Base-by-base conservation (phyloP, 2,888 invertebrate genomes). In the Drymonia ruficornis region DNA sequence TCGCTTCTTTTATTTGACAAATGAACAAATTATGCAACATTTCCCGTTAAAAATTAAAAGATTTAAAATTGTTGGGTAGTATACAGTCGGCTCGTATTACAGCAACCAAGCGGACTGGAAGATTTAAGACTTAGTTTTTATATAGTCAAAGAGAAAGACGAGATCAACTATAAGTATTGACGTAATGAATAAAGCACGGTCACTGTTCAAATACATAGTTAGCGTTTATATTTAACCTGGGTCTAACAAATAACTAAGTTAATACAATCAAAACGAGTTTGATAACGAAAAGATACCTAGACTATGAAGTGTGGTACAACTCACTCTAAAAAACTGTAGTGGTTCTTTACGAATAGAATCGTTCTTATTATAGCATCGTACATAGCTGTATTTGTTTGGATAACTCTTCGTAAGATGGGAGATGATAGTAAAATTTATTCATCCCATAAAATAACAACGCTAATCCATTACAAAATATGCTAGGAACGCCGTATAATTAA, bases 291-390 rank as follows among this genome's bases (percentile, higher is more conserved):
- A 23, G 23, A 23, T 7, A 23, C 23, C 3, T 23, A 23, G 7
- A 23, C 7, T 23, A 23, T 23, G 23, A 23, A 42, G 23, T 23
- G n/a, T 23, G 12, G 13, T 13, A 44, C 9, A 23, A 44, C n/a
- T 31, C 12, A 6, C 42, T 13, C 11, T 23, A 45, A 45, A 45
- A 45, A 28, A 1, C 9, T 34, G 11, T 18, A 16, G 31, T 42
- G 34, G 19, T 42, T 49, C 28, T 51, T 29, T 43, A 54, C 59
- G 52, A 57, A 72, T 54, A 61, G 55, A 61, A 59, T 55, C 42
- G 52, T 61, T 72, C 70, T 72, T 66, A 58, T 58, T 55, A 59
- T 69, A 70, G 73, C 63, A 49, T 70, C 49, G 61, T 56, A 70
- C 72, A 60, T 61, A 52, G 12, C 53, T 58, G 46, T 66, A 56